Base-by-base conservation (phyloP, 2,113 vertebrate genomes). In the Nibea albiflora region DNA sequence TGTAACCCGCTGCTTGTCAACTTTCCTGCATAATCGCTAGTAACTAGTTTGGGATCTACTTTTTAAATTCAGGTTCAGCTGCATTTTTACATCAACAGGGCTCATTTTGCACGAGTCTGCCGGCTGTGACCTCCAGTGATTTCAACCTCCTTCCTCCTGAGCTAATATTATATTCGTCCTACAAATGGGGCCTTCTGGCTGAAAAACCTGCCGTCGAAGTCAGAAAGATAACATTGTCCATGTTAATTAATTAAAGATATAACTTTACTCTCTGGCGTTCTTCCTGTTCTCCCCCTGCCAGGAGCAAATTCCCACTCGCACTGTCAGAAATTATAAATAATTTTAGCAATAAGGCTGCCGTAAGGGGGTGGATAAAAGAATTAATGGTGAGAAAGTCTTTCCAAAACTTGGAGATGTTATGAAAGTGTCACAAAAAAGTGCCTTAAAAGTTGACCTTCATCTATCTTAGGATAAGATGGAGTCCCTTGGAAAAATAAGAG, bases 221-320 rank as follows among this genome's bases (percentile, higher is more conserved):
- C 47, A 69, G 71, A 75, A 9, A 62, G 77, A 88, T 85, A 87
- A 86, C 80, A 82, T 86, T 84, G 80, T 86, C 62, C 22, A 8
- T 84, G 85, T 79, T 84, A 87, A 90, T 90, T 91, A 90, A 89
- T 90, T 88, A 87, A 76, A 89, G 76, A 81, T 89, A 88, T 88
- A 89, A 86, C 79, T 91, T 84, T 72, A 42, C 74, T 86, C 87
- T 66, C 70, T 67, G 78, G 73, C 49, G 20, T 60, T 72, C 54
- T 52, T 84, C 71, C 81, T 76, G 20, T 17, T 39, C 35, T 70
- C 24, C 11, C n/a, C 22, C 60, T 74, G 70, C 74, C 39, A 83
- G 73, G 7, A 77, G 79, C 76, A 35, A 35, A 63, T 56, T 79
- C 71, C 52, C 52, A 28, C 85, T 87, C 80, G 69, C 53, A 3